These are phyloP conservation scores for Patella caerulea DNA, from an alignment of 2,888 invertebrate species.

Conservation along the genomic window DNA sequence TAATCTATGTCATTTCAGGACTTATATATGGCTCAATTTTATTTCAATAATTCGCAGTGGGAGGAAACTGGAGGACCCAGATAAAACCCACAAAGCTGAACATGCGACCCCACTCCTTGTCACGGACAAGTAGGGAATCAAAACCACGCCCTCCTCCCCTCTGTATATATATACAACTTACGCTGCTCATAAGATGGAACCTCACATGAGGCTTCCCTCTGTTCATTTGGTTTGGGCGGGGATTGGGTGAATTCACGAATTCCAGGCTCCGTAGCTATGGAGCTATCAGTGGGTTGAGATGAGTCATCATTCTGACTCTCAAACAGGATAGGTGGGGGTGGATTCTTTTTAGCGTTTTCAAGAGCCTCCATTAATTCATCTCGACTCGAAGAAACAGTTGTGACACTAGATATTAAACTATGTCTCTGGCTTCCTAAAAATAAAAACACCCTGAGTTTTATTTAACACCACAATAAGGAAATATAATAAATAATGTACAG, in stretches of 20 bases:
- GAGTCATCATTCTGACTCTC: constrained; percentile 54
- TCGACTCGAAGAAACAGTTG: constrained; percentile 66
- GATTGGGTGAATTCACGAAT: constrained; percentile 66
- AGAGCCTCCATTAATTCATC: constrained; percentile 65
- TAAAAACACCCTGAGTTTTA: background rate
- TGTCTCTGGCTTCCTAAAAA: constrained; percentile 60
- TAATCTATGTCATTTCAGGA: no score
- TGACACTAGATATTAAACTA: constrained; percentile 65
- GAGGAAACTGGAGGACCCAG: no score
- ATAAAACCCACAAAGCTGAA: no score
- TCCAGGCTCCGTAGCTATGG: constrained; percentile 65
- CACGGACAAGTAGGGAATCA: no score
- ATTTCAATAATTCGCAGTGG: no score
- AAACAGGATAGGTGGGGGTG: constrained; percentile 60
- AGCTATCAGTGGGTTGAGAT: constrained; percentile 65
- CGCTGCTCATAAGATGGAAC: constrained; percentile 59
- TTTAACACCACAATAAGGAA: constrained; percentile 2
- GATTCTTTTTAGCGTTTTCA: constrained; percentile 60
- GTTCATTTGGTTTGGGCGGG: constrained; percentile 66
- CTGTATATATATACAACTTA: constrained; percentile 31
- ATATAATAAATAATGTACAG: background rate
- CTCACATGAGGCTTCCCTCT: constrained; percentile 65
- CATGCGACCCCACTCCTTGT: no score
- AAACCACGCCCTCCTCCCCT: no score
- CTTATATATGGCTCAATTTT: no score